A percentile compares a stretch with the other conserved stretches of the same genome.
Evolutionary conservation across 92 coral and sea anemone species (phyloP).

Genomic region (Porites evermanni): DNA sequence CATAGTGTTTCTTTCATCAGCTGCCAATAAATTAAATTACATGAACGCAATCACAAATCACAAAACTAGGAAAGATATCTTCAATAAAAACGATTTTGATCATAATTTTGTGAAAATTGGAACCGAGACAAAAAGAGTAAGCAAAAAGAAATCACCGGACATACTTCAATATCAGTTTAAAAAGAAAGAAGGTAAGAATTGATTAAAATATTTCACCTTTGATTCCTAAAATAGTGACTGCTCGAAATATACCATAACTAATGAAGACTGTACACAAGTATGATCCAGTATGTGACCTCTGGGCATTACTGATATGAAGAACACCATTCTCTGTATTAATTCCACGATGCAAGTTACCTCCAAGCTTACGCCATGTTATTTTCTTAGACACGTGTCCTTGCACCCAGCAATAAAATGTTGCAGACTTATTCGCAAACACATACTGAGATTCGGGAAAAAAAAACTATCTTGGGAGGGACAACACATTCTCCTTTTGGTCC

Average conservation of each 20-base stretch:
- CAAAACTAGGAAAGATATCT: too few relatives aligned
- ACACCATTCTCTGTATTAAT: neutral
- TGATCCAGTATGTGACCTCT: slow-evolving; percentile 24
- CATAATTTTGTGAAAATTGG: too few relatives aligned
- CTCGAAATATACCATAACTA: neutral
- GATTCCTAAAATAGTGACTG: neutral
- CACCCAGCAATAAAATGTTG: slow-evolving; percentile 32
- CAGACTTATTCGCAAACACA: neutral
- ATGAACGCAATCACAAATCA: too few relatives aligned
- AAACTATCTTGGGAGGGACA: neutral
- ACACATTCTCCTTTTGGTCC: slow-evolving; percentile 38
- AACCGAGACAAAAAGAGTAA: too few relatives aligned
- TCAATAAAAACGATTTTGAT: too few relatives aligned
- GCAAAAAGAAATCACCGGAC: too few relatives aligned
- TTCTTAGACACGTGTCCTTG: neutral
- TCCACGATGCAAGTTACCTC: neutral
- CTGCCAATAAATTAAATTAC: too few relatives aligned
- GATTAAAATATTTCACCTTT: neutral
- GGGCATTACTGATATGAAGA: slow-evolving; percentile 14
- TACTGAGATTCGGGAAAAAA: slow-evolving; percentile 7
- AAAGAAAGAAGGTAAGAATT: neutral
- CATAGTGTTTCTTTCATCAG: too few relatives aligned
- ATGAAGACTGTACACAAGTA: slow-evolving; percentile 24
- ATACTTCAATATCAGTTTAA: too few relatives aligned
- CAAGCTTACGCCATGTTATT: slow-evolving; percentile 31